These are phyloP conservation scores for Periplaneta americana DNA, from an alignment of 1,140 invertebrate genomes.

Conservation along the genomic window DNA sequence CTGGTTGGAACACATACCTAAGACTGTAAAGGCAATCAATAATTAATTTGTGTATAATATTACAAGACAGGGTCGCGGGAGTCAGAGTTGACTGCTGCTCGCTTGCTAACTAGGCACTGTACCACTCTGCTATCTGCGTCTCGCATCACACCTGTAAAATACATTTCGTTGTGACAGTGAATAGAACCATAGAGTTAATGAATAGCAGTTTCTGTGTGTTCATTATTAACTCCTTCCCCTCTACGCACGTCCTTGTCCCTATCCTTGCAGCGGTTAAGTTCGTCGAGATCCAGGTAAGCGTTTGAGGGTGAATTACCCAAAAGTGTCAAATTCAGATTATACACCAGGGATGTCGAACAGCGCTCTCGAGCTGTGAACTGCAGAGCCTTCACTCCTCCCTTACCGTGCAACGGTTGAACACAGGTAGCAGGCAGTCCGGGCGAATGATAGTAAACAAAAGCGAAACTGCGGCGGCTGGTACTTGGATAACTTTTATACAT, in stretches of 20 bases:
- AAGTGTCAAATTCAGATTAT: no score
- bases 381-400: no score
- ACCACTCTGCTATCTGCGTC: slow-evolving; percentile 13
- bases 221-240: not conserved
- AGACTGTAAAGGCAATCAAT: not conserved
- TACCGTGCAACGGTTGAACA: no score
- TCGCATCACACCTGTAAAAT: slow-evolving; percentile 18
- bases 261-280: not conserved
- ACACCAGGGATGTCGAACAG: no score
- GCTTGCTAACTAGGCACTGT: slow-evolving; percentile 7
- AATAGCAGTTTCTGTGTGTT: slow-evolving; percentile 13
- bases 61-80: not conserved
- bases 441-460: no score
- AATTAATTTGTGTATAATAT: not conserved
- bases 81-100: not conserved
- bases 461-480: no score
- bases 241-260: no score
- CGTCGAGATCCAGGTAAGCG: not conserved
- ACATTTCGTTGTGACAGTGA: slow-evolving; percentile 20
- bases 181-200: slow-evolving; percentile 20
- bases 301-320: no score
- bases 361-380: no score
- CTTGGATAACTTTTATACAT: no score
- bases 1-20: not conserved
- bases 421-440: no score